Evolutionary conservation across 2,888 invertebrate genomes (phyloP).

Genomic region (Brachylomia viminalis): DNA sequence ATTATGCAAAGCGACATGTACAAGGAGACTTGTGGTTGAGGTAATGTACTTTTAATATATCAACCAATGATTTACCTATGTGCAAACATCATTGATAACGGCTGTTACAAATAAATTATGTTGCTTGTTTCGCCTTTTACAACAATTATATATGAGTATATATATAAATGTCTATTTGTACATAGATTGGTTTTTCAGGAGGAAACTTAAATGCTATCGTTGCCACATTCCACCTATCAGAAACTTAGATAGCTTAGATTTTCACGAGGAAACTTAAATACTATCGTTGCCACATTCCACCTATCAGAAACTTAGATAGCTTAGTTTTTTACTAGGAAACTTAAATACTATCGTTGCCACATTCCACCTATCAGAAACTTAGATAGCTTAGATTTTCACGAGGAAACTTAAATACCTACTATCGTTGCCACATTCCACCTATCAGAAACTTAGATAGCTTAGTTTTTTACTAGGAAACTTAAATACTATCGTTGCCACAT

Average conservation of each 20-base stretch:
- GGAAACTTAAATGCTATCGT: neutral
- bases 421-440: no score
- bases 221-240: neutral
- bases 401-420: no score
- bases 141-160: neutral
- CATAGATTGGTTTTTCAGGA: neutral
- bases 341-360: no score
- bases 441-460: no score
- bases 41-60: neutral
- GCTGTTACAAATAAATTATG: neutral
- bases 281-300: no score
- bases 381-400: no score
- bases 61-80: neutral
- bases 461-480: no score
- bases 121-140: neutral
- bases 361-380: no score
- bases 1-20: slow-evolving; percentile 13
- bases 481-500: no score
- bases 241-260: slow-evolving; percentile 1
- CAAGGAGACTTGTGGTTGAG: neutral
- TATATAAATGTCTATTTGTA: neutral
- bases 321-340: no score
- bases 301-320: no score
- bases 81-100: neutral
- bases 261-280: no score